Conservation (phyloP, 2,797 vertebrate genomes). For the Crenuchus spilurus region DNA sequence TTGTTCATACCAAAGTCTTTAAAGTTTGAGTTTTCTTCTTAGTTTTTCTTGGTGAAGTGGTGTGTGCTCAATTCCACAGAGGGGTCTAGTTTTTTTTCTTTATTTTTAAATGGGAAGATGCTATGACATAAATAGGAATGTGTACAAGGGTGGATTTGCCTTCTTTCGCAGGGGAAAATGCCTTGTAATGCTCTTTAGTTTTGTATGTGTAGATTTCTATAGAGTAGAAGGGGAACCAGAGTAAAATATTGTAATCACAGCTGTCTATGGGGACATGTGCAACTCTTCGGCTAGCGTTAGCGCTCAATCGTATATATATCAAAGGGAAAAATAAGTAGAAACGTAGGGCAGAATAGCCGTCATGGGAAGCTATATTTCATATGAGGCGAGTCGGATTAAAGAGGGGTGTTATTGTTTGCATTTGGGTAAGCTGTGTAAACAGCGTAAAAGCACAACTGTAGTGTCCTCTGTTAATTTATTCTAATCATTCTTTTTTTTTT, state of each 20-base stretch:
- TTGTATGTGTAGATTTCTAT: constrained; percentile 62
- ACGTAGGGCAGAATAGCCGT: constrained; percentile 55
- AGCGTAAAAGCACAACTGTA: constrained; percentile 84
- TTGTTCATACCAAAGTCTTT: constrained; percentile 80
- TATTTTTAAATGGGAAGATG: constrained; percentile 44
- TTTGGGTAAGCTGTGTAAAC: constrained; percentile 37
- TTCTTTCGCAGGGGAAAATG: constrained; percentile 50
- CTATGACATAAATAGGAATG: constrained; percentile 51
- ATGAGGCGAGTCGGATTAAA: constrained; percentile 14
- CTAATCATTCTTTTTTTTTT: constrained; percentile 53
- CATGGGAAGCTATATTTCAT: constrained; percentile 44
- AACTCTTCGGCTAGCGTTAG: constrained; percentile 65
- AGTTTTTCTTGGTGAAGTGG: constrained; percentile 33
- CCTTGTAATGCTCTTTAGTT: constrained; percentile 62
- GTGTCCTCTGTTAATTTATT: constrained; percentile 55
- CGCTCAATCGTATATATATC: constrained; percentile 58
- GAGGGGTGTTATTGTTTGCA: constrained; percentile 46
- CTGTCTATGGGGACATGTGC: constrained; percentile 73
- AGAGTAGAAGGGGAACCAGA: constrained; percentile 50
- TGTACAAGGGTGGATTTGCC: constrained; percentile 29
- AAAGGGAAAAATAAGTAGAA: constrained; percentile 60
- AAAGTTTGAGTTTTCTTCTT: constrained; percentile 47
- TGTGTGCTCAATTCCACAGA: constrained; percentile 26
- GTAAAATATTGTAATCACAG: constrained; percentile 56
- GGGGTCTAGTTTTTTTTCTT: constrained; percentile 51